Evolutionary conservation across 2,797 vertebrate genomes (phyloP), one percentile per base, ranked within the genome.

Genomic region (Carcharodon carcharias): DNA sequence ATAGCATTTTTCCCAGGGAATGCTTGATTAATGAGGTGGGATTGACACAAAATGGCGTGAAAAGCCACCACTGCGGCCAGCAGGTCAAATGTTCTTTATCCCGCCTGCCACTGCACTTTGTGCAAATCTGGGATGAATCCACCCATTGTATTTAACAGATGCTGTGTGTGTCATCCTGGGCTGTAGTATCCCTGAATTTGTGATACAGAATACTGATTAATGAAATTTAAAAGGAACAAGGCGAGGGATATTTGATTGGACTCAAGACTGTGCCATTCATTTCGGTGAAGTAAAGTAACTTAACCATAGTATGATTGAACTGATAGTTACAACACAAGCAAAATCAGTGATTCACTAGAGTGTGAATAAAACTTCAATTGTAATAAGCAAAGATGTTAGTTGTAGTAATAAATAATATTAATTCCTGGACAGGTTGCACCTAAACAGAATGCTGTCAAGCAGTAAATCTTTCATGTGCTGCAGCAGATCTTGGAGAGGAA

Each of bases 371-470:
- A 26, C 18, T 65, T 40, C n/a, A 45, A 65, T 93, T 93, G n/a
- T 93, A 93, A 65, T 93, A 67, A 93, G 45, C 67, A 93, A 93
- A 93, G n/a, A 40, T 45, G 63, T 65, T 93, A 93, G 67, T 93
- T 93, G 91, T 65, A 31, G 91, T n/a, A 26, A 93, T 65, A 65
- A 93, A 40, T 92, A 63, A 92, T 93, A 65, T n/a, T 65, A 93
- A 91, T 61, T 58, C n/a, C 71, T 31, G 31, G 71, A 35, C 28
- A 35, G 28, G 28, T 73, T 35, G 28, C 71, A 31, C 8, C 71
- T 73, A 73, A 73, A 73, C 71, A 73, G 28, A 73, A 4, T 73
- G 16, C 65, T 67, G 65, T 67, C 65, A 91, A 31, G 65, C 54
- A 89, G 31, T 89, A 89, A 89, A 61, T 91, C 35, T 31, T 18